Evolutionary conservation across 2,797 vertebrate genomes (phyloP), one percentile per base, ranked within the genome.

Genomic region (Kryptopterus vitreolus): DNA sequence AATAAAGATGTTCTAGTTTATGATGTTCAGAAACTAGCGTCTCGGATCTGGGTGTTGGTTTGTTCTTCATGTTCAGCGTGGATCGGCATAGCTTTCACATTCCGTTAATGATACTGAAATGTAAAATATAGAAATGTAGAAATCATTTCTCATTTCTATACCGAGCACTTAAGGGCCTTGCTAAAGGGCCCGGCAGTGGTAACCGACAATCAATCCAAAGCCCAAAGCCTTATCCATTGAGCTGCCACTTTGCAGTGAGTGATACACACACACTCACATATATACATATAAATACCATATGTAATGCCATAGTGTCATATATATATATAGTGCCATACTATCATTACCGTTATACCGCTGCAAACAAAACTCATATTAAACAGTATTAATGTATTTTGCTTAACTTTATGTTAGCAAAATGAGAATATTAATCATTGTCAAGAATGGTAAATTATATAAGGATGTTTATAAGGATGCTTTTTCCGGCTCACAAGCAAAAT

Each of bases 1-100:
- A 94, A 94, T 93, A 97, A 97, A 96, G 95, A 93, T 87, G 88
- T 92, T 94, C 92, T 96, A 96, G 95, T 96, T 96, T 96, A 94
- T 91, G 90, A 92, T 90, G 87, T 87, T 84, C 62, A 35, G 58
- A 85, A 85, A 68, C 63, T 31, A 55, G 43, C 70, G 63, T 83
- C 79, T 72, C 87, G 62, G 87, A 55, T 71, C 75, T 31, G 5
- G 26, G 79, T 82, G 63, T 85, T 76, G 35, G 75, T 83, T 46
- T 87, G 84, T 13, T 29, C 73, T 70, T n/a, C 78, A 71, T 35
- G 58, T 22, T 31, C 18, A n/a, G 57, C 24, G 46, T 78, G 18
- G 43, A 20, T 80, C 65, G 31, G 71, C 18, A 43, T 3, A 73
- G 58, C 11, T 15, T 18, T 63, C 16, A 52, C 16, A 52, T 57